Evolutionary conservation across 1,140 invertebrate genomes (phyloP).

Genomic region (Drosophila littoralis): DNA sequence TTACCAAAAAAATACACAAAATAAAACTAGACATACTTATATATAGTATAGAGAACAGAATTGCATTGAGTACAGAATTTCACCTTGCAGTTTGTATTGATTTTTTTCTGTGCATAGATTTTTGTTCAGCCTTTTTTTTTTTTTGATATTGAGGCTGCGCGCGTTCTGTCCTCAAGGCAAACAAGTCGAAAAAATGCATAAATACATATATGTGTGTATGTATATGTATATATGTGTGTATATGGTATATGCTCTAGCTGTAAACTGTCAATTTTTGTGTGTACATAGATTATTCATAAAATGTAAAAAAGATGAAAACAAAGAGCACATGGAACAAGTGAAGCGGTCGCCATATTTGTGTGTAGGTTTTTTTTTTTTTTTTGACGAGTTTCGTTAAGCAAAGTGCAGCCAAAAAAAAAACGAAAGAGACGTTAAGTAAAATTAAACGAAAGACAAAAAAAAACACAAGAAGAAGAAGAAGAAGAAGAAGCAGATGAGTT

Average conservation of each 20-base stretch:
- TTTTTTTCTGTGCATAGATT: conserved; percentile 43
- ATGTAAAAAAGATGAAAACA: conserved; percentile 2
- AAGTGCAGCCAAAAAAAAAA: conserved; percentile 35
- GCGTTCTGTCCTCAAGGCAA: conserved; percentile 20
- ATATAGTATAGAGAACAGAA: conserved; percentile 40
- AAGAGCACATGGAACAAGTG: conserved; percentile 37
- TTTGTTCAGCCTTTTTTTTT: neutral
- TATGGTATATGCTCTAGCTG: neutral
- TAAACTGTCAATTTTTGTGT: too few species aligned
- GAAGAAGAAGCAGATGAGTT: conserved; percentile 10
- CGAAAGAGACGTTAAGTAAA: conserved; percentile 13
- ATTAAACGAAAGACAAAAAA: conserved; percentile 2
- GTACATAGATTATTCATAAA: neutral
- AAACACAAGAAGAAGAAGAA: neutral
- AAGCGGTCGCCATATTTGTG: conserved; percentile 46
- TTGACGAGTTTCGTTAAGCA: conserved; percentile 20
- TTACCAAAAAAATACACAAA: conserved; percentile 4
- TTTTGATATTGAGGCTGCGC: conserved; percentile 18
- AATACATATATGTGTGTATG: neutral
- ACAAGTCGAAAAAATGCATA: conserved; percentile 4
- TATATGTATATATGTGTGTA: neutral
- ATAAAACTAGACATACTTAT: conserved; percentile 8
- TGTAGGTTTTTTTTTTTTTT: conserved; percentile 1
- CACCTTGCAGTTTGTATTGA: conserved; percentile 72
- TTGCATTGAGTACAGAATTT: conserved; percentile 15